Evolutionary conservation across 2,888 invertebrate genomes (phyloP).

Genomic region (Acrobasis suavella): DNA sequence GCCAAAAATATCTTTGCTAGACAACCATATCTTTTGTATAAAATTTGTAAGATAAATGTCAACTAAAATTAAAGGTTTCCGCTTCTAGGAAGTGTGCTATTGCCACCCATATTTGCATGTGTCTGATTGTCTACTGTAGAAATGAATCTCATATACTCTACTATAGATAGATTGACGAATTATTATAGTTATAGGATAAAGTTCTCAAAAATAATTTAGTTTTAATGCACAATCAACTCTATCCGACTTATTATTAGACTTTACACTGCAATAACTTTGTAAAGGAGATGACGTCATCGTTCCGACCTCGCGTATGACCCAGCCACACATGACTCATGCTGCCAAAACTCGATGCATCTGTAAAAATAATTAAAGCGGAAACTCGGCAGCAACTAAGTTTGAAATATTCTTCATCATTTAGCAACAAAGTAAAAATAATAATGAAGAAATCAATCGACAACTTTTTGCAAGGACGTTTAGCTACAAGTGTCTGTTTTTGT

Average conservation of each 20-base stretch:
- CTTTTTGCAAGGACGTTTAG: conserved; percentile 1
- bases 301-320: conserved; percentile 42
- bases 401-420: background rate
- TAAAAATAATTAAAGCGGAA: conserved; percentile 29
- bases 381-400: background rate
- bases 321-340: conserved; percentile 34
- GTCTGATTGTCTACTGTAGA: no score
- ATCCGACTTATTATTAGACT: background rate
- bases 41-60: no score
- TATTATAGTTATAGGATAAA: background rate
- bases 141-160: background rate
- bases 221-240: background rate
- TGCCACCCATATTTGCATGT: no score
- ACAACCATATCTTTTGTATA: background rate
- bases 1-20: no score
- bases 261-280: conserved; percentile 9
- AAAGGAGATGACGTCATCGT: conserved; percentile 40
- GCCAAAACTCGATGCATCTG: conserved; percentile 35
- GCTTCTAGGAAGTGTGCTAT: no score
- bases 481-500: background rate
- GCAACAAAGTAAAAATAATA: background rate
- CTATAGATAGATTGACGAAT: background rate
- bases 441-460: background rate
- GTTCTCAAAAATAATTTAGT: background rate
- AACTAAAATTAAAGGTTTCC: no score